Percentiles rank a stretch among this genome's conserved stretches.
Conservation (phyloP, 2,888 invertebrate species). For the Petrolisthes manimaculis region DNA sequence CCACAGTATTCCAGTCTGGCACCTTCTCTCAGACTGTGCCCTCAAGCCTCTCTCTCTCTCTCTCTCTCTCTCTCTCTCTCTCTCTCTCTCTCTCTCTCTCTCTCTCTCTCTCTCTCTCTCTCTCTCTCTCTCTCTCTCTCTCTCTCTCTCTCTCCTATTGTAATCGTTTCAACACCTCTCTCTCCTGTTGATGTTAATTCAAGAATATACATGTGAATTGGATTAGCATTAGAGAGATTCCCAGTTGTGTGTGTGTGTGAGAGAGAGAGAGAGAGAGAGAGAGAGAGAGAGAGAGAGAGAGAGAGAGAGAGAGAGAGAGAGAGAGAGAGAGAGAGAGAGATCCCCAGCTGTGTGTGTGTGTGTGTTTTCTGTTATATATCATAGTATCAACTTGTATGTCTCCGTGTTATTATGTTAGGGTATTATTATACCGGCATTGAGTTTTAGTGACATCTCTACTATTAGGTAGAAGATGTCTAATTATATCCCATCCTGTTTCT, state of each 20-base stretch:
- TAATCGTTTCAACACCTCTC: not conserved
- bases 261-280: conserved; percentile 26
- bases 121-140: not conserved
- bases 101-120: not conserved
- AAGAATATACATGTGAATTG: not conserved
- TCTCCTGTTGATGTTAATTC: not conserved
- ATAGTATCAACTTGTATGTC: too few relatives aligned
- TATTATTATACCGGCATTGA: too few relatives aligned
- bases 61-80: not conserved
- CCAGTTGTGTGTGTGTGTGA: too few relatives aligned
- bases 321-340: conserved; percentile 18
- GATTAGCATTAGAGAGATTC: not conserved
- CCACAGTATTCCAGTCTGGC: too few relatives aligned
- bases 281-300: conserved; percentile 26
- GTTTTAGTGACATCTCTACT: too few relatives aligned
- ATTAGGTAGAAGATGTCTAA: too few relatives aligned
- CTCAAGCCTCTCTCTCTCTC: not conserved
- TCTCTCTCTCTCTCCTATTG: not conserved
- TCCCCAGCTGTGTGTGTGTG: too few relatives aligned
- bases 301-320: conserved; percentile 26
- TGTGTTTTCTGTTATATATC: too few relatives aligned
- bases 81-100: not conserved
- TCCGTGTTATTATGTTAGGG: too few relatives aligned
- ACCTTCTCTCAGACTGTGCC: too few relatives aligned
- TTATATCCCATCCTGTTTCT: too few relatives aligned